These are phyloP conservation scores for Enteromius thamalakanensis DNA, from an alignment of 2,797 vertebrate genomes.

Conservation along the genomic window DNA sequence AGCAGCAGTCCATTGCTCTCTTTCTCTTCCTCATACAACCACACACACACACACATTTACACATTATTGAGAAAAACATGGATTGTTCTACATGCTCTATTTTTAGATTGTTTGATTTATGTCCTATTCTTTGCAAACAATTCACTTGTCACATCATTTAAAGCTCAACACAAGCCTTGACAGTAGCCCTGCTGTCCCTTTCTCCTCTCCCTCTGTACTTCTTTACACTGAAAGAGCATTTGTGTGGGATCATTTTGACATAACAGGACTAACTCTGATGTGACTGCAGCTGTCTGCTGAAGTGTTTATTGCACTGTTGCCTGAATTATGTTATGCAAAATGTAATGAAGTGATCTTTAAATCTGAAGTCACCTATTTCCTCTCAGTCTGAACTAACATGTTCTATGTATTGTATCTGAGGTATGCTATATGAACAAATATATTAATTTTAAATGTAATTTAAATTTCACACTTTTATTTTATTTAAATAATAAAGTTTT, in stretches of 20 bases:
- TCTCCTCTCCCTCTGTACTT: constrained; percentile 1
- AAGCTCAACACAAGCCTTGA: constrained; percentile 40
- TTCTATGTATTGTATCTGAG: not conserved
- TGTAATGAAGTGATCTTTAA: constrained; percentile 1
- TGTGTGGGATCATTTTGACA: constrained; percentile 14
- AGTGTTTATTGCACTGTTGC: constrained; percentile 6
- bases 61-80: constrained; percentile 24
- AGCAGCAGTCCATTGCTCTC: not conserved
- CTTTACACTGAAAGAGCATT: constrained; percentile 14
- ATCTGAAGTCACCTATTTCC: not conserved
- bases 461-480: too few species aligned
- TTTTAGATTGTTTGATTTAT: constrained; percentile 34
- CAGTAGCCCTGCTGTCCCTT: constrained; percentile 43
- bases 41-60: not conserved
- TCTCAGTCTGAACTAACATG: not conserved
- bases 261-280: constrained; percentile 28
- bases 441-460: too few species aligned
- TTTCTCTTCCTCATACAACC: not conserved
- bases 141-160: constrained; percentile 28
- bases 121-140: not conserved
- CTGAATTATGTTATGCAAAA: not conserved
- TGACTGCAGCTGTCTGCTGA: not conserved
- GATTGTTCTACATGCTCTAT: constrained; percentile 29
- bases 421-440: not conserved
- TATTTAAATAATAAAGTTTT: not conserved